A percentile compares a stretch with the other conserved stretches of the same genome.
phyloP scores from a whole-genome alignment of 2,797 vertebrate species.

The Acanthurus leucopareius region DNA sequence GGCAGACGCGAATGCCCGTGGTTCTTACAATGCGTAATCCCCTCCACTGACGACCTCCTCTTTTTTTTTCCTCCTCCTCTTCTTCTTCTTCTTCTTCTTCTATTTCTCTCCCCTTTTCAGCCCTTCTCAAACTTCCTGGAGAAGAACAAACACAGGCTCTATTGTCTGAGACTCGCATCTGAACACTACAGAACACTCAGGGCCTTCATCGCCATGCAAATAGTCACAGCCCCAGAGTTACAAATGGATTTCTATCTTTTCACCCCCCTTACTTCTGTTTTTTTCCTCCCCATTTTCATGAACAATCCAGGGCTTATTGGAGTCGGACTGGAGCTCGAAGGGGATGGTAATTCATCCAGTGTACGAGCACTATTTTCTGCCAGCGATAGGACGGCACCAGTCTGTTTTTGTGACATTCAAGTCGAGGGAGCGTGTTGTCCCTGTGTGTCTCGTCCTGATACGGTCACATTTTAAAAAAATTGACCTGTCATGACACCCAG shows the following conservation, averaged over 20 bases:
- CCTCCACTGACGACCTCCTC: slow-evolving; percentile 73
- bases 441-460: slow-evolving; percentile 62
- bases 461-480: slow-evolving; percentile 70
- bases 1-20: slow-evolving; percentile 48
- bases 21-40: slow-evolving; percentile 76
- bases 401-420: slow-evolving; percentile 84
- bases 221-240: slow-evolving; percentile 82
- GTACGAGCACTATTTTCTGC: slow-evolving; percentile 78
- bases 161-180: slow-evolving; percentile 91
- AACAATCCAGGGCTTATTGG: slow-evolving; percentile 84
- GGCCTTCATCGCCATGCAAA: slow-evolving; percentile 91
- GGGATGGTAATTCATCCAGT: slow-evolving; percentile 81
- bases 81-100: slow-evolving; percentile 43
- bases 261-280: slow-evolving; percentile 18
- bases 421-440: slow-evolving; percentile 70
- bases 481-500: slow-evolving; percentile 37
- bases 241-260: slow-evolving; percentile 85
- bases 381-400: slow-evolving; percentile 74
- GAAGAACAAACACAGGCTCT: slow-evolving; percentile 91
- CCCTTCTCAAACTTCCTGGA: slow-evolving; percentile 81
- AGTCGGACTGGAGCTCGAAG: slow-evolving; percentile 68
- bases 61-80: slow-evolving; percentile 45
- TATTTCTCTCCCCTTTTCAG: slow-evolving; percentile 66
- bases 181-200: slow-evolving; percentile 85
- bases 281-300: slow-evolving; percentile 46